A percentile compares a stretch with the other conserved stretches of the same genome.
Evolutionary conservation across 2,113 vertebrate species (phyloP).

Genomic region (Malurus melanocephalus): DNA sequence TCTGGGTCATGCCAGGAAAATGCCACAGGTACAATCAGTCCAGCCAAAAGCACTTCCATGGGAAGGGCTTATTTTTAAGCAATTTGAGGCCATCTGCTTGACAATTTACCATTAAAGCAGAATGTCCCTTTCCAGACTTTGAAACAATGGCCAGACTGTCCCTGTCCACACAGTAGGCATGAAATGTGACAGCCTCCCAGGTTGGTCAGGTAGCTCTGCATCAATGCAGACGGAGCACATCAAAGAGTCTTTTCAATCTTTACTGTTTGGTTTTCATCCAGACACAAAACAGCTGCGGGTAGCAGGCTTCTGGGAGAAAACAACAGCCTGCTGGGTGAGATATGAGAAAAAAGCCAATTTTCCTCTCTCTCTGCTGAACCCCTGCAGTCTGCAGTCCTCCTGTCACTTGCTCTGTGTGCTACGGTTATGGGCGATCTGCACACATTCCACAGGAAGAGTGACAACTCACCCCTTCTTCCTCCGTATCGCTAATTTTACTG

Average conservation of each 20-base stretch:
- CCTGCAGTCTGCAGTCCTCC: background rate
- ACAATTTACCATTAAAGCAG: background rate
- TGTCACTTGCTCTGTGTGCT: background rate
- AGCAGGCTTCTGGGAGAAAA: background rate
- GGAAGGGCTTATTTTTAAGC: background rate
- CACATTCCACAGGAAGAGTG: background rate
- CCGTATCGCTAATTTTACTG: background rate
- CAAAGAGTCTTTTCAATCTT: background rate
- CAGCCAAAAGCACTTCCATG: background rate
- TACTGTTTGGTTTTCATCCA: background rate
- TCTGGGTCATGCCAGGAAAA: background rate
- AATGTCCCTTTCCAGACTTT: background rate
- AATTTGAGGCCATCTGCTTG: background rate
- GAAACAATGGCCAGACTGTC: background rate
- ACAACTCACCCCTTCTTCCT: background rate
- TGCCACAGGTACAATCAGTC: accelerated
- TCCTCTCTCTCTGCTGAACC: background rate
- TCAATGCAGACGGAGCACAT: background rate
- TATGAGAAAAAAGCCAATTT: background rate
- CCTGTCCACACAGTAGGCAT: background rate
- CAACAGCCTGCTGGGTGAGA: background rate
- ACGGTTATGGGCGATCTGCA: background rate
- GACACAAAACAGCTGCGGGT: background rate
- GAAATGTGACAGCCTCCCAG: background rate
- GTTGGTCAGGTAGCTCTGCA: background rate